Base-by-base conservation (phyloP, 1,140 invertebrate genomes). In the Grapholita molesta region DNA sequence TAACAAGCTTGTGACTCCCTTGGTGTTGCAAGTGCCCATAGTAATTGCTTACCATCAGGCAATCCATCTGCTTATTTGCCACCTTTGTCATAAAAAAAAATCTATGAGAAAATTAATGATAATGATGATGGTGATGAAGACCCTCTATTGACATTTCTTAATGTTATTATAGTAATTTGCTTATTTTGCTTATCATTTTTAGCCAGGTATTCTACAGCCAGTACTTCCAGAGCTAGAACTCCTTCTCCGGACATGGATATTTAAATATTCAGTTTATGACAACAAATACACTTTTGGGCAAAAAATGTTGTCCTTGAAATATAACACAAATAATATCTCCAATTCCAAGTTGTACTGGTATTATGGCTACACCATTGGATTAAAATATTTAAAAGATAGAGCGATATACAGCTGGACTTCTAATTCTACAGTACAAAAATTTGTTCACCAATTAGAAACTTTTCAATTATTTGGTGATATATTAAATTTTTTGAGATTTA, bases 401-500 rank as follows among this genome's bases (percentile, higher is more conserved):
- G 83, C 89, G 38, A 82, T 93, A 32, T 86, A 92, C 11, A 93
- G 92, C 65, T 86, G 90, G 0, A 91, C 93, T 15, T 88, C 89
- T 6, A 91, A 92, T 57, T 86, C 84, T 69, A 93, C 81, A 73
- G 83, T 93, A 9, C 93, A 93, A 70, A 89, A 90, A 72, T 76
- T 91, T 12, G 81, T 94, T 2, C 75, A 89, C 4, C 93, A 86
- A 76, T 69, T 93, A 15, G 93, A 95, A 74, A 93, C 87, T 68
- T 86, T 90, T 66, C 89, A 94, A 52, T 80, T 93, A 38, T 70
- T 94, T n/a, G 85, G 92, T 4, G 93, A 93, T 67, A 89, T 95
- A 52, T 74, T 94, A 0, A 95, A 95, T 82, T 94, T 95, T 69
- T 88, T 94, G 68, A 77, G 93, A 61, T 95, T 95, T 73, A 85